phyloP scores from a whole-genome alignment of 2,797 vertebrate species.

The Phaenicophaeus curvirostris region DNA sequence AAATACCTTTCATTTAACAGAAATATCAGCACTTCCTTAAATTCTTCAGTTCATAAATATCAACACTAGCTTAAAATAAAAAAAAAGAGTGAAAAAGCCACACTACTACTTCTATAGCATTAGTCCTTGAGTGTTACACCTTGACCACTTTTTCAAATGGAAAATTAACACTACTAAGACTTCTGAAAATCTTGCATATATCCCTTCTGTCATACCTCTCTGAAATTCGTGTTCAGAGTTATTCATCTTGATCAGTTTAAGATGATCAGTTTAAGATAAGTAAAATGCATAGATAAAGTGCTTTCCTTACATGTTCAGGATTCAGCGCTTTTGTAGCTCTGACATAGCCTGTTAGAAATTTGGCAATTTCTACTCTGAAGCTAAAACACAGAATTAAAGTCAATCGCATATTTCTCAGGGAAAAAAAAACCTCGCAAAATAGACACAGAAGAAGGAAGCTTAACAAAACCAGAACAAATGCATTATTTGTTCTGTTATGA shows the following conservation, averaged over 20 bases:
- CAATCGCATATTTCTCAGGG: neutral
- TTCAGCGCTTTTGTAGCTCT: slow-evolving; percentile 30
- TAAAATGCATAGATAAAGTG: neutral
- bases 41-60: too few relatives aligned
- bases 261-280: neutral
- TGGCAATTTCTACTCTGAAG: slow-evolving; percentile 60
- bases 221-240: neutral
- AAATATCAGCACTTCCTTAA: neutral
- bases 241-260: neutral
- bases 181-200: neutral
- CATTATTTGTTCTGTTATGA: neutral
- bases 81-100: neutral
- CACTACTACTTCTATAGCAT: neutral
- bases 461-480: neutral
- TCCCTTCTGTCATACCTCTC: neutral
- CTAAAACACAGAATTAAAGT: slow-evolving; percentile 25
- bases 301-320: slow-evolving; percentile 40
- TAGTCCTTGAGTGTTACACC: neutral
- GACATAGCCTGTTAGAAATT: slow-evolving; percentile 52
- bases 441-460: neutral
- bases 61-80: neutral
- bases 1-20: neutral
- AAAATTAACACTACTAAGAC: neutral
- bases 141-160: neutral
- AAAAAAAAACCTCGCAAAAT: neutral